Percentiles rank a stretch among this genome's conserved stretches.
These are phyloP conservation scores for Centroberyx gerrardi DNA, from an alignment of 2,797 vertebrate genomes.

Conservation along the genomic window DNA sequence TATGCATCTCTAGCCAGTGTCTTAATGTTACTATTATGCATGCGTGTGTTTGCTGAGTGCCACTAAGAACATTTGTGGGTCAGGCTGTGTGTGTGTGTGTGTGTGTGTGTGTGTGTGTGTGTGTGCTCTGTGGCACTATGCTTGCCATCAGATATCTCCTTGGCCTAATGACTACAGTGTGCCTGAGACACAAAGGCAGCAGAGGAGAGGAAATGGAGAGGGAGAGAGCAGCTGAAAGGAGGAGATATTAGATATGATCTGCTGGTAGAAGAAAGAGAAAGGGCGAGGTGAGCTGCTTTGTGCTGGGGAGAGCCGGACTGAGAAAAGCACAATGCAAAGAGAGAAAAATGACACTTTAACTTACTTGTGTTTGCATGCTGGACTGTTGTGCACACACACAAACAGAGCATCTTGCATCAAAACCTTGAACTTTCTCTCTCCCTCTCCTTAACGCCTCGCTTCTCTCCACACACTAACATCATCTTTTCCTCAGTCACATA, in stretches of 20 bases:
- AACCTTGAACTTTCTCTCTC: background rate
- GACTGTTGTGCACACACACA: background rate
- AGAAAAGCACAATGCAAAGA: constrained; percentile 16
- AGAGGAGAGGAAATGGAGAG: constrained; percentile 59
- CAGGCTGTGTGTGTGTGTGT: background rate
- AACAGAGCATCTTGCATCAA: background rate
- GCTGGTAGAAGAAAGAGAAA: constrained; percentile 15
- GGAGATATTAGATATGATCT: constrained; percentile 55
- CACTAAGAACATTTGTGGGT: too few relatives aligned
- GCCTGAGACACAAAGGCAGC: constrained; percentile 34
- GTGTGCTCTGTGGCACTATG: constrained; percentile 20
- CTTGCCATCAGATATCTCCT: constrained; percentile 50
- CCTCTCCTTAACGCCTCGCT: background rate
- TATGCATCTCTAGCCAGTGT: background rate
- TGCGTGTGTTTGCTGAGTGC: background rate
- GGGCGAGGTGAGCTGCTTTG: background rate
- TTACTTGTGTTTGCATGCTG: background rate
- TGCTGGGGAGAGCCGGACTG: background rate
- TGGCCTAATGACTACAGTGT: constrained; percentile 36
- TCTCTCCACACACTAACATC: background rate
- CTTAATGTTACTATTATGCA: background rate
- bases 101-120: background rate
- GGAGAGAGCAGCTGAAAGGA: constrained; percentile 23
- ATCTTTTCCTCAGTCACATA: background rate
- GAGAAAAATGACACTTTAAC: background rate